These are phyloP conservation scores for Vanessa tameamea DNA, from an alignment of 1,140 invertebrate genomes.

Conservation along the genomic window DNA sequence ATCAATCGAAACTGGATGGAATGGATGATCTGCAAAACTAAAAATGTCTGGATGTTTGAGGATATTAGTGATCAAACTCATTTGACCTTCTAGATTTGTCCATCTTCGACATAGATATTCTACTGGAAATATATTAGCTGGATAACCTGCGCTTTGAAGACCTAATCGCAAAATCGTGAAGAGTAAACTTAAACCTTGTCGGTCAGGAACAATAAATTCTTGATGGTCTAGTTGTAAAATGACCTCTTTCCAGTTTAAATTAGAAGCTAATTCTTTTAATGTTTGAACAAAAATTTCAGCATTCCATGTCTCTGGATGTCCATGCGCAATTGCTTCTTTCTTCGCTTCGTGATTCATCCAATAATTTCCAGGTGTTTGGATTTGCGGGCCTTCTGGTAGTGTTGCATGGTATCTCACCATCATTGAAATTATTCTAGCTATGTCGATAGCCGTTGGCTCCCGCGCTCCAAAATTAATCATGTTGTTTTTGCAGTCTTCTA, in stretches of 20 bases:
- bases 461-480: slow-evolving; percentile 87
- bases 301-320: slow-evolving; percentile 88
- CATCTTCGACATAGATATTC: slow-evolving; percentile 94
- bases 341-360: slow-evolving; percentile 81
- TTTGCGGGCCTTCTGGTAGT: slow-evolving; percentile 84
- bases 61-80: slow-evolving; percentile 92
- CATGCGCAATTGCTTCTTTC: slow-evolving; percentile 64
- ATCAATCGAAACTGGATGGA: slow-evolving; percentile 91
- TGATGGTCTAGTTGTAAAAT: slow-evolving; percentile 94
- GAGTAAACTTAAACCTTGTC: slow-evolving; percentile 90
- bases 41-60: slow-evolving; percentile 96
- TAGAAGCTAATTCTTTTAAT: slow-evolving; percentile 92
- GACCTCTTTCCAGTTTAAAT: slow-evolving; percentile 95
- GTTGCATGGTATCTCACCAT: slow-evolving; percentile 92
- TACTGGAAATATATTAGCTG: slow-evolving; percentile 90
- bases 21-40: slow-evolving; percentile 95
- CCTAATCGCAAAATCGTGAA: slow-evolving; percentile 90
- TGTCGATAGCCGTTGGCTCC: slow-evolving; percentile 89
- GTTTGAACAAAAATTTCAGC: slow-evolving; percentile 95
- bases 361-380: slow-evolving; percentile 84
- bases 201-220: slow-evolving; percentile 93
- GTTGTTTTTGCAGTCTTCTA: slow-evolving; percentile 94
- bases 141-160: slow-evolving; percentile 87
- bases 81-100: slow-evolving; percentile 96
- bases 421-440: slow-evolving; percentile 91